phyloP scores from a whole-genome alignment of 2,113 vertebrate genomes.

The Lasiurus borealis region DNA sequence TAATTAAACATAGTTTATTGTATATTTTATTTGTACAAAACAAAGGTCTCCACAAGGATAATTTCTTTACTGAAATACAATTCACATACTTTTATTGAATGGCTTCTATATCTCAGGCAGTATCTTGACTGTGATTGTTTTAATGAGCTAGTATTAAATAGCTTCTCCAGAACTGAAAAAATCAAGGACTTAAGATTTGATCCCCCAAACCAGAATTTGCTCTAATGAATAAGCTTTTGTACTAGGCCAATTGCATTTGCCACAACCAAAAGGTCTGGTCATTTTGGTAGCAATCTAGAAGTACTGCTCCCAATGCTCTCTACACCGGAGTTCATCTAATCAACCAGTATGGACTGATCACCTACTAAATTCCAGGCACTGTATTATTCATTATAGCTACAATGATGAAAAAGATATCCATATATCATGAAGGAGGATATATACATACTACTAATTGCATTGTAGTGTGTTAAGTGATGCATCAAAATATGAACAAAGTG shows the following conservation, averaged over 20 bases:
- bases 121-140: constrained; percentile 21
- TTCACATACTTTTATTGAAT: background rate
- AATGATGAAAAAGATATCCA: background rate
- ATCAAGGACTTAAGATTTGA: background rate
- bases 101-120: background rate
- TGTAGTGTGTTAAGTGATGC: background rate
- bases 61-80: constrained; percentile 32
- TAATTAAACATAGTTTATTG: constrained; percentile 26
- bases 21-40: constrained; percentile 16
- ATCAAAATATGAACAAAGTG: background rate
- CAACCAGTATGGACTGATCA: background rate
- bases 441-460: background rate
- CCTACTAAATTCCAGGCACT: background rate
- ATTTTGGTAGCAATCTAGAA: constrained; percentile 37
- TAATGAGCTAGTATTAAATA: constrained; percentile 8
- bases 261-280: background rate
- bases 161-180: background rate
- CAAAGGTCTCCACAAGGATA: background rate
- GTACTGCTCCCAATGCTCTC: background rate
- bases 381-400: background rate
- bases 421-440: background rate
- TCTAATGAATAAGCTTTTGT: constrained; percentile 9
- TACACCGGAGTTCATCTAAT: background rate
- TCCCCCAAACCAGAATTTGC: background rate
- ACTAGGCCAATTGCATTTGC: background rate